Percentiles rank a stretch among this genome's conserved stretches.
phyloP scores from a whole-genome alignment of 2,797 vertebrate species.

The Hyperoplus lanceolatus region DNA sequence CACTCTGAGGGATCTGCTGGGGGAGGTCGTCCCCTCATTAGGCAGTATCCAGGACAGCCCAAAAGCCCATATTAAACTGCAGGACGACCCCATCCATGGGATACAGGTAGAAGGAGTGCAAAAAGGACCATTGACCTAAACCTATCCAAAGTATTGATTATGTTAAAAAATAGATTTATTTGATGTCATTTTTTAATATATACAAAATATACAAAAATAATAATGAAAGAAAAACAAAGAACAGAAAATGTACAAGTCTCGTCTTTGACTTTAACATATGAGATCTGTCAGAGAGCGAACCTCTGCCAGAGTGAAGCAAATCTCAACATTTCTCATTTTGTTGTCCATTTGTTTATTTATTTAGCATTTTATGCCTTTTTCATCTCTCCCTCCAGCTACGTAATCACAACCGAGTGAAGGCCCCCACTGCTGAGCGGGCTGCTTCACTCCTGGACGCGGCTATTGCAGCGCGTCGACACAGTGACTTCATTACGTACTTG shows the following conservation, averaged over 20 bases:
- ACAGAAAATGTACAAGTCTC: neutral
- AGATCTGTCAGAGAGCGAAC: neutral
- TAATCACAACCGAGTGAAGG: conserved; percentile 94
- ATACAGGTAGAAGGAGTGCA: conserved; percentile 88
- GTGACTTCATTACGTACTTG: conserved; percentile 84
- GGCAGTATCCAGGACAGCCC: conserved; percentile 91
- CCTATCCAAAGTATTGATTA: neutral
- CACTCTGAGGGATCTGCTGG: conserved; percentile 93
- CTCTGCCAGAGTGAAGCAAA: neutral
- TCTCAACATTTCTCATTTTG: neutral
- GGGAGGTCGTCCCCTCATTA: conserved; percentile 87
- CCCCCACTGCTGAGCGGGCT: conserved; percentile 93
- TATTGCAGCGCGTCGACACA: conserved; percentile 90
- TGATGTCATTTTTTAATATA: neutral
- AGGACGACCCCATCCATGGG: conserved; percentile 94
- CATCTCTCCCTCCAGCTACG: conserved; percentile 85
- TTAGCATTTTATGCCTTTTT: neutral
- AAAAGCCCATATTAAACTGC: conserved; percentile 91
- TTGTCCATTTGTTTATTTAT: no score
- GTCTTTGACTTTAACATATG: no score
- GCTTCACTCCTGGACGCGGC: conserved; percentile 95
- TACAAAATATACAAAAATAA: no score
- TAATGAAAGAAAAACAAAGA: neutral
- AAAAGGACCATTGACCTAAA: neutral
- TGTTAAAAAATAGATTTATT: neutral